Base-by-base conservation (phyloP, 2,113 vertebrate species). In the Hyperopisus bebe region DNA sequence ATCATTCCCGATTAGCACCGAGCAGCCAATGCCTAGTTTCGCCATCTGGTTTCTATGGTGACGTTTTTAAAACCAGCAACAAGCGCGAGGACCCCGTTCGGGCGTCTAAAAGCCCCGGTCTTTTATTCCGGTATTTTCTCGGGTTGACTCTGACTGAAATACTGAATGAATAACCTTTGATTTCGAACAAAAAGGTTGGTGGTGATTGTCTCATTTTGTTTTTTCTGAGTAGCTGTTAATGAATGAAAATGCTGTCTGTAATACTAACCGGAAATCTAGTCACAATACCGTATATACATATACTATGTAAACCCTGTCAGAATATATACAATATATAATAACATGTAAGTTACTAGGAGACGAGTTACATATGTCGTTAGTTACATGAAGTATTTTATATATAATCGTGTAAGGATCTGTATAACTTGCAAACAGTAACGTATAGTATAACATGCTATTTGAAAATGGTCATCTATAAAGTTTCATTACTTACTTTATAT, bases 11-110 rank as follows among this genome's bases (percentile, higher is more conserved):
- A 35, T 50, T 7, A 21, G 53, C 11, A 21, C 9, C 44, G 42
- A 70, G 11, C 44, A 77, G 44, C 44, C 88, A 74, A 88, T 48
- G n/a, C 35, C 47, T 66, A 35, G 70, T 86, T 83, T 51, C 66
- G 24, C 24, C 88, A 82, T 46, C 24, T 50, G 42, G 92, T 93
- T 92, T 80, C 93, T 85, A 92, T 91, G 90, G 92, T 90, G 91
- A 93, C 90, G 89, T 48, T 58, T 92, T 88, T 53, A 91, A 91
- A 90, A 62, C 15, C 53, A 84, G n/a, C 42, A 46, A 48, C 42
- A 50, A 50, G 87, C 62, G 46, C 21, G 58, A 88, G 35, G 35
- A 80, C 74, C 39, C 1, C 74, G 17, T 39, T 80, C 35, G 2
- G 35, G 62, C 62, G 62, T 31, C 31, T 35, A 8, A 42, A 39